Conservation (phyloP, 2,797 vertebrate species). For the Sebastes nivosus region DNA sequence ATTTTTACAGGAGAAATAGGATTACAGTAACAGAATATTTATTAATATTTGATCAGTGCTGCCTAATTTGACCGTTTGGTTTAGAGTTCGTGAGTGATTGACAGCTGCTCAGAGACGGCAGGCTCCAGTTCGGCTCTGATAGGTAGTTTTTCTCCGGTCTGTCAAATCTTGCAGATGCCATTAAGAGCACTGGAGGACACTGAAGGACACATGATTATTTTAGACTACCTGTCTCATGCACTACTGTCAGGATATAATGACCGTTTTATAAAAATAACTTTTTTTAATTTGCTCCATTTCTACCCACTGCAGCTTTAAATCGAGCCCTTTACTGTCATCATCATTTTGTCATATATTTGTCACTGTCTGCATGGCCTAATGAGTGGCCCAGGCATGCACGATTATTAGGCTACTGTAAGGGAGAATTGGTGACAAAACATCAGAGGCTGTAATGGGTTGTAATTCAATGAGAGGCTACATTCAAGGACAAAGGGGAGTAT, state of each 20-base stretch:
- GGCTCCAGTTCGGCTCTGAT: background rate
- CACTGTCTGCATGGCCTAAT: background rate
- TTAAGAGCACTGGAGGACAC: no score
- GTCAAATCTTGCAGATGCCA: no score
- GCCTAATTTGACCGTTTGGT: no score
- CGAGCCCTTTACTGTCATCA: background rate
- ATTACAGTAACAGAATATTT: no score
- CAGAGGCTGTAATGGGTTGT: background rate
- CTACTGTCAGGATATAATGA: no score
- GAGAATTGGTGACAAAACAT: background rate
- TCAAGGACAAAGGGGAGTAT: background rate
- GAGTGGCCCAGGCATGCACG: background rate
- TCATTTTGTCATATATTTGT: background rate
- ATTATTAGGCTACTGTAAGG: background rate
- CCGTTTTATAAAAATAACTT: background rate
- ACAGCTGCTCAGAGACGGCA: background rate
- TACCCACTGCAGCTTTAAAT: background rate
- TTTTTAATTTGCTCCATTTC: background rate
- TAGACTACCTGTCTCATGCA: background rate
- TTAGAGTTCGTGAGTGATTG: background rate
- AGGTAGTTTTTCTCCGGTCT: background rate
- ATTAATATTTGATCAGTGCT: background rate
- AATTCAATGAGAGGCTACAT: background rate
- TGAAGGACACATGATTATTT: background rate
- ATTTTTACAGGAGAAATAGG: no score